Base-by-base conservation (phyloP, 2,888 invertebrate species). In the Apamea monoglypha region DNA sequence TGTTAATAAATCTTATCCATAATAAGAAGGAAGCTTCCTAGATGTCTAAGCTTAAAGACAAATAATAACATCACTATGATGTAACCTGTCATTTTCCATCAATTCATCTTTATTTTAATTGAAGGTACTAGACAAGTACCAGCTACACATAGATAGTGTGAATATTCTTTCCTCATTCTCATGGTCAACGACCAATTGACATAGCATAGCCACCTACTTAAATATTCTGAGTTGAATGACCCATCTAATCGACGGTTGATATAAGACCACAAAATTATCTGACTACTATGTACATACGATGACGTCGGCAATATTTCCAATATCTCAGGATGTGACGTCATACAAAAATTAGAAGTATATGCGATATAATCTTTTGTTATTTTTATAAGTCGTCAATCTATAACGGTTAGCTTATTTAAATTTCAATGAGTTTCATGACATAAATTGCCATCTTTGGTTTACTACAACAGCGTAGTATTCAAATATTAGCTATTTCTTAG, bases 161-260 rank as follows among this genome's bases (percentile, higher is more conserved):
- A 86, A 87, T 84, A 82, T 81, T 85, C 69, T 80, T 80, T 87
- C 74, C 61, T 80, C 81, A 85, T 83, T 74, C 79, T 76, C 87
- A 87, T 90, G 89, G 86, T 87, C 90, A 91, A 88, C 80, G 85
- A 86, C 90, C 90, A 89, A 88, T 89, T 88, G 87, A 88, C 88
- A 88, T 83, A 90, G 86, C 88, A 69, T 70, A 76, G 63, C 86
- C 86, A 88, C 90, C 88, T 89, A 91, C 90, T 86, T 87, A 90
- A 88, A 87, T 87, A 88, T 85, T 85, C 83, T 74, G 69, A 88
- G 92, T 91, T 92, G 87, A 91, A 88, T 87, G 87, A 91, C 90
- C 92, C 87, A 56, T 78, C 83, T 83, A 89, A 87, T 91, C 86
- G 89, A 91, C 85, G 70, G 71, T 87, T 85, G 71, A 87, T 74